Conservation (phyloP, 2,888 invertebrate genomes). For the Rotaria socialis region DNA sequence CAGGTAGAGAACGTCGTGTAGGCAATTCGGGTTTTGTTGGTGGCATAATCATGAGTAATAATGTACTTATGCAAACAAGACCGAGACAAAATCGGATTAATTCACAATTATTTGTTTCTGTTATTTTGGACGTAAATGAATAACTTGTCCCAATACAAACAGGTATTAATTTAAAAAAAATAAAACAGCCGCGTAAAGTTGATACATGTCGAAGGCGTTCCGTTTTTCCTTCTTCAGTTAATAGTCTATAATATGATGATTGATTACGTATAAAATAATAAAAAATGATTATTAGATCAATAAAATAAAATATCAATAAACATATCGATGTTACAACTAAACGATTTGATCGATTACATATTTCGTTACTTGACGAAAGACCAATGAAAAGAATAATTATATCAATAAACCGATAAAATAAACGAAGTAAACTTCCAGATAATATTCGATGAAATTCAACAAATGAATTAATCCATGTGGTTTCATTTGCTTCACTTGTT, state of each 20-base stretch:
- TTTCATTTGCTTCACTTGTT: neutral
- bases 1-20: neutral
- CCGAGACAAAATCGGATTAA: neutral
- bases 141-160: neutral
- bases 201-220: neutral
- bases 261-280: neutral
- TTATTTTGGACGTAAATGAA: neutral
- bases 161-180: constrained; percentile 5
- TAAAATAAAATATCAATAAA: constrained; percentile 16
- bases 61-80: neutral
- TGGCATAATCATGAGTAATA: neutral
- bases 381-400: neutral
- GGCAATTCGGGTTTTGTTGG: neutral
- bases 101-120: neutral
- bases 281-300: neutral
- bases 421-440: neutral
- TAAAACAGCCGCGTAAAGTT: neutral
- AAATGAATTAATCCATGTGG: neutral
- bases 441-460: neutral
- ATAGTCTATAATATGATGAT: neutral
- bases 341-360: neutral
- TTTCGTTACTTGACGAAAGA: neutral
- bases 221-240: neutral
- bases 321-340: neutral
- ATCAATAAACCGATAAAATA: neutral